Conservation (phyloP, 2,888 invertebrate species). For the Herminia tarsipennalis region DNA sequence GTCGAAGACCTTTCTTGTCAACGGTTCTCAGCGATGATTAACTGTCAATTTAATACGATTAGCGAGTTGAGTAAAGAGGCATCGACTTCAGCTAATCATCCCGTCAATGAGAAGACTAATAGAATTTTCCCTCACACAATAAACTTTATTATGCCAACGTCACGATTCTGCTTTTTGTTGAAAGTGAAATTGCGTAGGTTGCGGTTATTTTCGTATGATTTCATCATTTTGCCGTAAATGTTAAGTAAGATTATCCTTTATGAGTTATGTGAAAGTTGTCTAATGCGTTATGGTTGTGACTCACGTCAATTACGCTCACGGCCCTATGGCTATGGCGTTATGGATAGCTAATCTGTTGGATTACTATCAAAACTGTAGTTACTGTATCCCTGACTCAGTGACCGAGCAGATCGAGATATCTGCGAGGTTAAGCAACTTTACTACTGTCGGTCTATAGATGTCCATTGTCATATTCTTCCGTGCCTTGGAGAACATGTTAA, state of each 20-base stretch:
- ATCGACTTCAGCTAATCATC: constrained; percentile 17
- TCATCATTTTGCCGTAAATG: constrained; percentile 25
- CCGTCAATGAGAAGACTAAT: constrained; percentile 30
- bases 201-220: constrained; percentile 24
- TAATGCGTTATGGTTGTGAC: constrained; percentile 18
- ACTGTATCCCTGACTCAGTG: too few species aligned
- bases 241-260: constrained; percentile 26
- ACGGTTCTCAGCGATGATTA: too few species aligned
- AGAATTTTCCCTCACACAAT: constrained; percentile 34
- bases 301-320: background rate
- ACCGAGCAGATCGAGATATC: too few species aligned
- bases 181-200: constrained; percentile 41
- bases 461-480: too few species aligned
- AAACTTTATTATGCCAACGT: constrained; percentile 25
- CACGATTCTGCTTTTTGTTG: constrained; percentile 40
- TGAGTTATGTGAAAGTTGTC: constrained; percentile 29
- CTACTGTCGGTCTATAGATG: too few species aligned
- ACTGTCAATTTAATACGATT: too few species aligned
- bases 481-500: too few species aligned
- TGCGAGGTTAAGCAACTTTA: too few species aligned
- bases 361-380: too few species aligned
- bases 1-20: too few species aligned
- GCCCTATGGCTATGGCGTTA: background rate
- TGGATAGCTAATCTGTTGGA: background rate
- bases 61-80: too few species aligned